A percentile compares a stretch with the other conserved stretches of the same genome.
Evolutionary conservation across 2,888 invertebrate genomes (phyloP).

Genomic region (Zaprionus lineosus): DNA sequence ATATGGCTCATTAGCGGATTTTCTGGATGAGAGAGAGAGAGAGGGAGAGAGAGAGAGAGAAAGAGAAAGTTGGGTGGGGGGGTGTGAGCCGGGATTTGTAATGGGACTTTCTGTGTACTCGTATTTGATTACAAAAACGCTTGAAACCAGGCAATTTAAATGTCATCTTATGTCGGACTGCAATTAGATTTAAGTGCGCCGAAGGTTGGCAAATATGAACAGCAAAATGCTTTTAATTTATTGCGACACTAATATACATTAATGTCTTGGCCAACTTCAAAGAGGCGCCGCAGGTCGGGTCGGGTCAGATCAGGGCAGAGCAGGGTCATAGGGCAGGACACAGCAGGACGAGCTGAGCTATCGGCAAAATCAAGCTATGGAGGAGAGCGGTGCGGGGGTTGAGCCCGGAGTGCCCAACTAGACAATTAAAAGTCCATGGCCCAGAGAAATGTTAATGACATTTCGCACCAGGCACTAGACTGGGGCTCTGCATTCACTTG

Average conservation of each 20-base stretch:
- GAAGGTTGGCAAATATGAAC: constrained; percentile 68
- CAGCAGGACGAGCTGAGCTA: too few species aligned
- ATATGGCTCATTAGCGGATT: constrained; percentile 70
- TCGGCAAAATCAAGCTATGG: too few species aligned
- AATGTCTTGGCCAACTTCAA: constrained; percentile 61
- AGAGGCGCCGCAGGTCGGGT: constrained; percentile 6
- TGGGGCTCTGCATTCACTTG: constrained; percentile 18
- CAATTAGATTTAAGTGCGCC: constrained; percentile 74
- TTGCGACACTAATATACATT: constrained; percentile 77
- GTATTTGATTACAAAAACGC: constrained; percentile 62
- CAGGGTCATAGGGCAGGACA: too few species aligned
- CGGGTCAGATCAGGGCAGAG: constrained; percentile 39
- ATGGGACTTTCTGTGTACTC: constrained; percentile 15
- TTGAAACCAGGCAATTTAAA: constrained; percentile 40
- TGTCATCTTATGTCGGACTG: constrained; percentile 46
- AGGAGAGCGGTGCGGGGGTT: too few species aligned
- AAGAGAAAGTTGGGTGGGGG: too few species aligned
- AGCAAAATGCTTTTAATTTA: constrained; percentile 78
- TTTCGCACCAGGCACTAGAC: constrained; percentile 61
- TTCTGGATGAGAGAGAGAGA: too few species aligned
- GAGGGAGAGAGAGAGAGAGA: too few species aligned
- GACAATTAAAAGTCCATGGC: constrained; percentile 77
- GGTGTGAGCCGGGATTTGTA: constrained; percentile 11
- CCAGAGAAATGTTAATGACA: constrained; percentile 77
- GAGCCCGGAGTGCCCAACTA: constrained; percentile 29